Conservation (phyloP, 2,888 invertebrate genomes). For the Tachina grossa region DNA sequence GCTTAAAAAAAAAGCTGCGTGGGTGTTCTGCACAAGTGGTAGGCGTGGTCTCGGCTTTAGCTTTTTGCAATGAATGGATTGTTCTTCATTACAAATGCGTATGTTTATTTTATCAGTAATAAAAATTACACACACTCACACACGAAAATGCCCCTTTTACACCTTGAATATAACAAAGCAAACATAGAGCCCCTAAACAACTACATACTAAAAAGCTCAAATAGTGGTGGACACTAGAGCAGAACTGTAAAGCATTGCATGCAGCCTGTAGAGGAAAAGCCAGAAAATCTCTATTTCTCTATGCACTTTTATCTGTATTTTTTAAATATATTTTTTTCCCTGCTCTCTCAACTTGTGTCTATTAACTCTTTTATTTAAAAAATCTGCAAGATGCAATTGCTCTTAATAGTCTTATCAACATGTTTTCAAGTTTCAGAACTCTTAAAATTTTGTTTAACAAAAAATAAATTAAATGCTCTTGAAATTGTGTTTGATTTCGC, state of each 20-base stretch:
- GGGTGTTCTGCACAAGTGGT: slow-evolving; percentile 69
- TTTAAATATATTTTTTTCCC: too few species aligned
- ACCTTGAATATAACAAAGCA: slow-evolving; percentile 22
- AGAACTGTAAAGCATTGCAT: slow-evolving; percentile 36
- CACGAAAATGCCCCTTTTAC: slow-evolving; percentile 54
- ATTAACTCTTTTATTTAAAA: neutral
- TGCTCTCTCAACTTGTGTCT: neutral
- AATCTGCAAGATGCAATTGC: neutral
- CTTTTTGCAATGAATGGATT: slow-evolving; percentile 33
- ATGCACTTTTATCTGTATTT: neutral
- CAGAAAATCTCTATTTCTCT: slow-evolving; percentile 15
- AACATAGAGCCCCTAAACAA: slow-evolving; percentile 36
- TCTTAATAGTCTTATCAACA: neutral
- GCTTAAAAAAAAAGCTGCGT: slow-evolving; percentile 68
- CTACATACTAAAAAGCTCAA: slow-evolving; percentile 29
- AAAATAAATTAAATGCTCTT: neutral
- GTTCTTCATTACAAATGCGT: slow-evolving; percentile 62
- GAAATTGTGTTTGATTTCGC: neutral
- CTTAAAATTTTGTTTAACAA: neutral
- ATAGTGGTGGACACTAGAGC: slow-evolving; percentile 50
- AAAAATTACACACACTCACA: slow-evolving; percentile 51
- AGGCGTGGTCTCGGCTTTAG: slow-evolving; percentile 62
- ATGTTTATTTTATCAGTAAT: slow-evolving; percentile 67
- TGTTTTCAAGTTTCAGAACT: neutral
- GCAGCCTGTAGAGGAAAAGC: neutral